Base-by-base conservation (phyloP, 2,113 vertebrate species). In the Chunga burmeisteri region DNA sequence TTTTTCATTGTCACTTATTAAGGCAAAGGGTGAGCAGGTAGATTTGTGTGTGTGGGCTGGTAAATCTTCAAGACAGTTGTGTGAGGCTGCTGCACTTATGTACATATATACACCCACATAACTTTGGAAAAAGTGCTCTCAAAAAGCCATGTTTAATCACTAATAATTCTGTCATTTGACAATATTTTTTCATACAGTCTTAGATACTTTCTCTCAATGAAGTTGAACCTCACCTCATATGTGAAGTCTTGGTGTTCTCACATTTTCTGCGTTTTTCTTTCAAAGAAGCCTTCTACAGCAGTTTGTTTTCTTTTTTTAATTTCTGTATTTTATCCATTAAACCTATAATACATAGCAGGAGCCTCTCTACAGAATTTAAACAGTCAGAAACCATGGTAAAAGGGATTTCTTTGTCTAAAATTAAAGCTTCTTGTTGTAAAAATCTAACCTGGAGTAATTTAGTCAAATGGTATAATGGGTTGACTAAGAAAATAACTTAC, bases 21-120 rank as follows among this genome's bases (percentile, higher is more conserved):
- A 95, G 78, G 38, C 46, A 95, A 94, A 78, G 49, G 22, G n/a
- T 66, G 36, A 91, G 32, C 53, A 90, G 58, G 50, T 65, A 97
- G 26, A 86, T 91, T 80, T 88, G 46, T 79, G 56, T 30, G 32
- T 80, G 84, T 90, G 53, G 58, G 38, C 32, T 88, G 81, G 46
- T 62, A 91, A 95, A 90, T 93, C 78, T 95, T 89, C 49, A 77
- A 90, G 53, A 88, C 26, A 63, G 67, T 83, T 86, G 59, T 73
- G 56, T 66, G 59, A 93, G n/a, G 29, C 47, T 87, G 53, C 40
- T 89, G 29, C 50, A 61, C 5, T 10, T 66, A 77, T 34, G 16
- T 46, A 67, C 40, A 30, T 36, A 36, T 25, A 65, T 34, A 55
- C 66, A 74, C 21, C n/a, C 30, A 81, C 9, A 0, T 36, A 86